Evolutionary conservation across 2,113 vertebrate genomes (phyloP).

Genomic region (Grammomys surdaster): DNA sequence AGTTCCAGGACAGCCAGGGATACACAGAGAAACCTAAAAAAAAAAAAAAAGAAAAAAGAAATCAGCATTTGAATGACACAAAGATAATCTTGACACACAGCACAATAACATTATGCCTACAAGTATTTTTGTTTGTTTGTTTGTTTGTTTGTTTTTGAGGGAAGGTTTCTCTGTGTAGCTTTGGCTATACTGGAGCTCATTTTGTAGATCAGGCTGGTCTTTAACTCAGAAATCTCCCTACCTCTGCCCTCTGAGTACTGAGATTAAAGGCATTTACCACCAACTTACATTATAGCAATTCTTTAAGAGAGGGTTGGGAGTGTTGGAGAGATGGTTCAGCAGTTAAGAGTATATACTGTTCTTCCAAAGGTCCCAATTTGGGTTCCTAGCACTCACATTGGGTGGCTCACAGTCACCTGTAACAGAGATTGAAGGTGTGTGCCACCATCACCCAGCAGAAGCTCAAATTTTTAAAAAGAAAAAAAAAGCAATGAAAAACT

Average conservation of each 20-base stretch:
- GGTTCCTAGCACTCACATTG: not conserved
- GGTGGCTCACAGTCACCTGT: not conserved
- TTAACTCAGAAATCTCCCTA: not conserved
- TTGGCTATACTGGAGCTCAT: not conserved
- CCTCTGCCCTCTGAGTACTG: not conserved
- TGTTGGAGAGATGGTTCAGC: not conserved
- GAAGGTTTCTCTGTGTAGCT: not conserved
- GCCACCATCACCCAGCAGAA: conserved; percentile 4
- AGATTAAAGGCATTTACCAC: not conserved
- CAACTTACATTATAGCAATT: not conserved
- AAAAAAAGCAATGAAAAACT: not conserved
- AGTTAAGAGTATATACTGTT: not conserved
- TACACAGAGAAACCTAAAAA: no score
- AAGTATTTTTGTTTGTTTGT: not conserved
- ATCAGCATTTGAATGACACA: no score
- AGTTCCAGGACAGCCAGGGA: no score
- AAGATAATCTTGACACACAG: no score
- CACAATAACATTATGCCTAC: no score
- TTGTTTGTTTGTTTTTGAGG: not conserved
- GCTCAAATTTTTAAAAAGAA: not conserved
- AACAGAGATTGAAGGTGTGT: not conserved
- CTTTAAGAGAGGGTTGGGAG: not conserved
- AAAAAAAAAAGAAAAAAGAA: no score
- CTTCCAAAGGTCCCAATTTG: not conserved
- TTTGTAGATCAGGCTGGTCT: not conserved